A percentile compares a stretch with the other conserved stretches of the same genome.
phyloP scores from a whole-genome alignment of 2,888 invertebrate genomes.

The Cheilosia vulpina region DNA sequence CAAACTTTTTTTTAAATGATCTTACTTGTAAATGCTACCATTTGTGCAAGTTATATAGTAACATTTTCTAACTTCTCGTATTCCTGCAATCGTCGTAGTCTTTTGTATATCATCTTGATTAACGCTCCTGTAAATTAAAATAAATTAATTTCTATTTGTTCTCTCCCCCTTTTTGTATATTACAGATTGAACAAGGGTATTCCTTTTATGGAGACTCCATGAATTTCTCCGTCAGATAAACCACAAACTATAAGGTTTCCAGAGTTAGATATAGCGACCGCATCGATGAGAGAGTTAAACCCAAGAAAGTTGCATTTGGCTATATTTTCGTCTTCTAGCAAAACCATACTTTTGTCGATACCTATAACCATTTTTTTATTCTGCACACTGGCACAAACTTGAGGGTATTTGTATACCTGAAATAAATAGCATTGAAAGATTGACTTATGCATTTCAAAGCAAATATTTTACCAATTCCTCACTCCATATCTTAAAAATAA shows the following conservation, averaged over 20 bases:
- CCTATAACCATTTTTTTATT: conserved; percentile 81
- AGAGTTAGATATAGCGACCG: conserved; percentile 79
- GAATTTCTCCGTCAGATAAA: conserved; percentile 81
- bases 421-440: background rate
- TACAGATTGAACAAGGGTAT: conserved; percentile 80
- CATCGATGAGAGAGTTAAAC: conserved; percentile 81
- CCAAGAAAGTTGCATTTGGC: conserved; percentile 80
- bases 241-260: conserved; percentile 82
- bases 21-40: conserved; percentile 81
- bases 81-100: conserved; percentile 78
- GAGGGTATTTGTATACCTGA: conserved; percentile 80
- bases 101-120: conserved; percentile 79
- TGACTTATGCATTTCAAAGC: background rate
- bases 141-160: background rate
- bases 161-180: background rate
- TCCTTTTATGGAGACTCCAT: conserved; percentile 82
- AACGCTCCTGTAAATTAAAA: conserved; percentile 74
- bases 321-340: conserved; percentile 81
- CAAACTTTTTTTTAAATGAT: conserved; percentile 6
- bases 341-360: conserved; percentile 80
- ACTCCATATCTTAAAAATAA: conserved; percentile 81
- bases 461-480: conserved; percentile 78
- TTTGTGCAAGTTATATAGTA: conserved; percentile 81
- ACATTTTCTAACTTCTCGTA: conserved; percentile 78
- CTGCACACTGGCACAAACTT: conserved; percentile 80